These are phyloP conservation scores for Loxodonta africana DNA, from an alignment of 2,113 vertebrate species.

Conservation along the genomic window DNA sequence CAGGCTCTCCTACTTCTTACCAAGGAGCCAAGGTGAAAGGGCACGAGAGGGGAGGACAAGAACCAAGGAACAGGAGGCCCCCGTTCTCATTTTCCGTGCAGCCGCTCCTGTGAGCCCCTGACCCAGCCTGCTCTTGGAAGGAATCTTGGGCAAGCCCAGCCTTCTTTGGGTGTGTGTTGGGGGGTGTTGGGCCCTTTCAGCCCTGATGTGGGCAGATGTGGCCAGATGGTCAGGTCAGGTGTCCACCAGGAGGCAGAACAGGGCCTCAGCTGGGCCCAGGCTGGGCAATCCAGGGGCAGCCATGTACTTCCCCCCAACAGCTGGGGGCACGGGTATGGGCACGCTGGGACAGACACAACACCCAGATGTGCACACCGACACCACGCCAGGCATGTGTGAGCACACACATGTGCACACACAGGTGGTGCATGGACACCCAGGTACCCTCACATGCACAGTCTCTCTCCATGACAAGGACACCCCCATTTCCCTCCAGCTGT, in stretches of 20 bases:
- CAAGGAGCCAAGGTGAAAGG: background rate
- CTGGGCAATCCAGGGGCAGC: background rate
- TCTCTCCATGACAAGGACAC: background rate
- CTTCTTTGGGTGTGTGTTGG: background rate
- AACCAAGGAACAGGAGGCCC: background rate
- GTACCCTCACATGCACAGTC: background rate
- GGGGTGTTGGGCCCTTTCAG: background rate
- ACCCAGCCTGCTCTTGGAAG: background rate
- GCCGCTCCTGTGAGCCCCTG: background rate
- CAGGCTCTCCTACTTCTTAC: background rate
- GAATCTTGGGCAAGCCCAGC: background rate
- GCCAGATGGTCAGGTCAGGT: constrained; percentile 66
- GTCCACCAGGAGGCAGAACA: background rate
- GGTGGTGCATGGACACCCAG: background rate
- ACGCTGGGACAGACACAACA: background rate
- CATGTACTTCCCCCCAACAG: background rate
- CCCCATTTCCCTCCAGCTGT: background rate
- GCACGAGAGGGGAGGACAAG: background rate
- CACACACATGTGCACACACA: background rate
- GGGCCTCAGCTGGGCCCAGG: constrained; percentile 42
- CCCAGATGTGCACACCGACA: background rate
- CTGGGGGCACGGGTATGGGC: constrained; percentile 59
- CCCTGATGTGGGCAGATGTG: constrained; percentile 34
- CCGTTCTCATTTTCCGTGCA: background rate
- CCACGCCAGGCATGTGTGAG: background rate